Evolutionary conservation across 2,797 vertebrate species (phyloP).

Genomic region (Dallia pectoralis): DNA sequence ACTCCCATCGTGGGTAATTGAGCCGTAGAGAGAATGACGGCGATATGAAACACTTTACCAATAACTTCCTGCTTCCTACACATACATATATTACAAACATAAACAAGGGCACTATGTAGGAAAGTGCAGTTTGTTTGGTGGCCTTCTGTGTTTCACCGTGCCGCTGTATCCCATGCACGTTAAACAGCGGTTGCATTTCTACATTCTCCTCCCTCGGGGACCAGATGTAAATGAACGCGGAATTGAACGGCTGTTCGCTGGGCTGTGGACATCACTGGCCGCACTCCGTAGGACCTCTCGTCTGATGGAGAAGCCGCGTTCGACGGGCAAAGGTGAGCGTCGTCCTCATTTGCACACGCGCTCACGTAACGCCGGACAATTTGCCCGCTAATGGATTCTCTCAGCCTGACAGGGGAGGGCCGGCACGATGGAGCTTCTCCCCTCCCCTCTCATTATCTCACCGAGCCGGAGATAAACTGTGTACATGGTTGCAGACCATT

Average conservation of each 20-base stretch:
- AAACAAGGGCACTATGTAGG: no score
- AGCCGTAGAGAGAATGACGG: constrained; percentile 5
- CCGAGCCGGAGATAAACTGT: constrained; percentile 51
- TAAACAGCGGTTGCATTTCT: constrained; percentile 16
- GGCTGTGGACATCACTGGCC: constrained; percentile 31
- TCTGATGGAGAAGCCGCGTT: neutral
- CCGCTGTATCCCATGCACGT: constrained; percentile 9
- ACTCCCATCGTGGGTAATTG: constrained; percentile 12
- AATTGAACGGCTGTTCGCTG: constrained; percentile 41
- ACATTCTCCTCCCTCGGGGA: no score
- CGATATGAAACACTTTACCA: neutral
- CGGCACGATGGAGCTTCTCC: constrained; percentile 26
- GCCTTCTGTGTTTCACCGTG: no score
- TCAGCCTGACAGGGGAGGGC: constrained; percentile 36
- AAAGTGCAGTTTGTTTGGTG: no score
- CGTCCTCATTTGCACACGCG: no score
- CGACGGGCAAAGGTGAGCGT: no score
- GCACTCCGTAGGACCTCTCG: neutral
- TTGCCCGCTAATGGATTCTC: constrained; percentile 44
- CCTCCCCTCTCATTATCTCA: constrained; percentile 44
- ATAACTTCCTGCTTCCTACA: neutral
- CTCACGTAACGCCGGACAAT: constrained; percentile 11
- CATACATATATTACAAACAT: neutral
- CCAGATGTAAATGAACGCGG: constrained; percentile 30
- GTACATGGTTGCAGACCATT: constrained; percentile 47